Percentiles rank a stretch among this genome's conserved stretches.
Conservation (phyloP, 2,113 vertebrate genomes). For the Corythaixoides concolor region DNA sequence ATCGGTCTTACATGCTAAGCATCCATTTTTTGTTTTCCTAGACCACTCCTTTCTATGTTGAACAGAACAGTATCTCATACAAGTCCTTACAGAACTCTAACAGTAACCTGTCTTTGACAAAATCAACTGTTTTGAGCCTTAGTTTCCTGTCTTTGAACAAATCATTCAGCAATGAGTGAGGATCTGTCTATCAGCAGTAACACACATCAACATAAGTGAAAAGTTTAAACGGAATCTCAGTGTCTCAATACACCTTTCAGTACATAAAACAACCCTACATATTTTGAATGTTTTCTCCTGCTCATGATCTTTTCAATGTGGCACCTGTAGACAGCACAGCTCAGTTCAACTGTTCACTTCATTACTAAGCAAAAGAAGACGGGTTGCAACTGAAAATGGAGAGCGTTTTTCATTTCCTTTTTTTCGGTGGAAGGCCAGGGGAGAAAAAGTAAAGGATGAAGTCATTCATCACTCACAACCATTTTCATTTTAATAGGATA, state of each 20-base stretch:
- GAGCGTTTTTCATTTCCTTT: background rate
- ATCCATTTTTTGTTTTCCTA: background rate
- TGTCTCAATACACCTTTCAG: background rate
- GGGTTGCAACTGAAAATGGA: background rate
- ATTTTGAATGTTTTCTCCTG: background rate
- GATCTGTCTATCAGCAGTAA: background rate
- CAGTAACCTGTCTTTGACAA: background rate
- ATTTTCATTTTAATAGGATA: constrained; percentile 38
- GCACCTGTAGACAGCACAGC: background rate
- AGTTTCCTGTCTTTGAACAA: background rate
- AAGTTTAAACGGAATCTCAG: background rate
- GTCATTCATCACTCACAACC: background rate
- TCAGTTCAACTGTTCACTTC: background rate
- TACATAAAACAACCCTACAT: background rate
- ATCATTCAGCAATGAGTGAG: background rate
- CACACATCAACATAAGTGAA: background rate
- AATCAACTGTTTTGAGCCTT: background rate
- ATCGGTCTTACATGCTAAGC: background rate
- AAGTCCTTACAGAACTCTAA: background rate
- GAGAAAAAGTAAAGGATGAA: background rate
- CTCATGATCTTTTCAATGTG: background rate
- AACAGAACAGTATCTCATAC: background rate
- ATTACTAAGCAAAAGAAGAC: constrained; percentile 20
- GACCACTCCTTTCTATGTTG: background rate
- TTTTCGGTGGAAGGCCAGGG: background rate